Base-by-base conservation (phyloP, 1,140 invertebrate species). In the Ladona fulva region DNA sequence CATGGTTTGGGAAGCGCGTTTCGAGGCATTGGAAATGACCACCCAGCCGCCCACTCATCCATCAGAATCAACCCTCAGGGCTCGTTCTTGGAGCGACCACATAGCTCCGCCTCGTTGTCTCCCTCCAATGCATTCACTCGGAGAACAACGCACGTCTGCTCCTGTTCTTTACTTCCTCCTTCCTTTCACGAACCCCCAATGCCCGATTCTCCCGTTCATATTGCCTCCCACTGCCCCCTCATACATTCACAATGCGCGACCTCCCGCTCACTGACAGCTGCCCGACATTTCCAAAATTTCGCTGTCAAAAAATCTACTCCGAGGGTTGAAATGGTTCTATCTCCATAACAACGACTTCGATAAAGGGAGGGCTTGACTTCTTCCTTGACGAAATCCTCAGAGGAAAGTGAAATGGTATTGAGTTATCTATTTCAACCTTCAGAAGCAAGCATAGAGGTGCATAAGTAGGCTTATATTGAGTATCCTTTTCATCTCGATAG, bases 11-110 rank as follows among this genome's bases (percentile, higher is more conserved):
- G 29, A 37, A 37, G 29, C 29, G 29, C 29, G 29, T 37, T 37
- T 37, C 12, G 14, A 22, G 52, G 52, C 52, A 66, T 22, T 16
- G 52, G 52, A 66, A 66, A 66, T 66, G 52, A 66, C 52, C 52
- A 66, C 52, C 52, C 52, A 66, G 8, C 52, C 52, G 3, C 52
- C 52, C 52, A 16, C 52, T 66, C 52, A 66, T 66, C 52, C 52
- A 66, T 66, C 52, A 66, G 52, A 66, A 66, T 66, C 52, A 66
- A 66, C 52, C 52, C 52, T 66, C n/a, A 66, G 52, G 52, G 52
- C n/a, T 66, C 52, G 52, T 22, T 66, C 52, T 22, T 66, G 16
- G 52, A 22, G 52, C 52, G 52, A 12, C 52, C 16, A 22, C 52
- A 66, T 66, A 66, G 14, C 52, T 66, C 52, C 52, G 52, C 52